Evolutionary conservation across 53 echinoderm and acorn worm species (phyloP).

Genomic region (Mesocentrotus franciscanus): DNA sequence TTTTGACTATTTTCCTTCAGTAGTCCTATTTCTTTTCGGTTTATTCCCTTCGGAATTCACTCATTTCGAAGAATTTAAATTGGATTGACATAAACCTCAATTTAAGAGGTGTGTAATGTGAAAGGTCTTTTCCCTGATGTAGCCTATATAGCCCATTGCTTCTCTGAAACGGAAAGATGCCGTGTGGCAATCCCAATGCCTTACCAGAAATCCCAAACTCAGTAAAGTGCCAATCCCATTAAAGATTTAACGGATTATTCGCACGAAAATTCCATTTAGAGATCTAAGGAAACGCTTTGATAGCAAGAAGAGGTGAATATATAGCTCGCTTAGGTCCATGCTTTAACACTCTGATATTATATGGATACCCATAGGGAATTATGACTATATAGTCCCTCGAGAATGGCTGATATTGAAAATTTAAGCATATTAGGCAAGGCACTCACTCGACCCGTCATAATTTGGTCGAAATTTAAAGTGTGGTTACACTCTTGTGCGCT

Average conservation of each 20-base stretch:
- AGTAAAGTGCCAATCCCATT: conserved; percentile 56
- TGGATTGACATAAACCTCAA: neutral
- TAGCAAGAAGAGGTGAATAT: neutral
- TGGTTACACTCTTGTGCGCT: conserved; percentile 40
- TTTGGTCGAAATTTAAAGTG: conserved; percentile 60
- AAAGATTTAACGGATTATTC: conserved; percentile 63
- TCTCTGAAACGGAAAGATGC: neutral
- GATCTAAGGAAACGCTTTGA: neutral
- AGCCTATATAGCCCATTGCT: neutral
- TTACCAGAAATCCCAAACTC: neutral
- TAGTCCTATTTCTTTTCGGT: neutral
- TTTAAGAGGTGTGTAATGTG: neutral
- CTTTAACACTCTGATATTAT: conserved; percentile 45
- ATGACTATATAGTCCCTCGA: conserved; percentile 38
- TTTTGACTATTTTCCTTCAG: neutral
- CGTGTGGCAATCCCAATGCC: neutral
- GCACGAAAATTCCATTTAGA: conserved; percentile 55
- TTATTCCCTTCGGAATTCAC: neutral
- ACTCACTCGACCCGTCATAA: conserved; percentile 55
- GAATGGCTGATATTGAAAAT: conserved; percentile 61
- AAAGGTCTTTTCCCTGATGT: neutral
- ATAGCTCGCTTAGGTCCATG: neutral
- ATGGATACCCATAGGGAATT: conserved; percentile 51
- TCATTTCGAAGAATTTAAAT: neutral
- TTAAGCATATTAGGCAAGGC: conserved; percentile 65